Evolutionary conservation across 2,888 invertebrate genomes (phyloP), one percentile per base, ranked within the genome.

Genomic region (Pachliopta kotzebuea): DNA sequence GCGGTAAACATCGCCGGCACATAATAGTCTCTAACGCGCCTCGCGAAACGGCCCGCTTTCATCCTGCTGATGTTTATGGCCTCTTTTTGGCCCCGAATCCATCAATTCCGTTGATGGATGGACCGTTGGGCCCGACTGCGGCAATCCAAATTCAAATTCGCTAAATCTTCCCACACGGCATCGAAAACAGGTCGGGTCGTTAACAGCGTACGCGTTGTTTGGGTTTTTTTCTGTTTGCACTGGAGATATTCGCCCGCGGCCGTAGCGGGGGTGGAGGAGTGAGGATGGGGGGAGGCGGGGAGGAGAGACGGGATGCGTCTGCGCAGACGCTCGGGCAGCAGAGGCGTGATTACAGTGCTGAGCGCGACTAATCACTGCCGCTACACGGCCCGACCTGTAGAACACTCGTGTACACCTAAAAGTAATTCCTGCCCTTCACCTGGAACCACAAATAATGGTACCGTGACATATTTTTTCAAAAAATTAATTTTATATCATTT

Each of bases 71-170:
- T 76, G 76, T 85, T 81, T 85, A 84, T 81, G 80, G 78, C 79
- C 70, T 87, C 85, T 83, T 90, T 90, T 90, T 90, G 86, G 89
- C 74, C 85, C 88, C 82, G 73, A 89, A 89, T 90, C 87, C 90
- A 91, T 91, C 90, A 91, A 90, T 91, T 90, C 88, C 80, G 74
- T 78, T 90, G 90, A 91, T 90, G 90, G 90, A 90, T 90, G 90
- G 83, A 82, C 82, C 86, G 77, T 80, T 81, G 83, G 80, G 78
- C 76, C 76, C 72, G 78, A 65, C 72, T 78, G 80, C 77, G 80
- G 84, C 86, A 84, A 89, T 90, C 89, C 87, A 88, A 88, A 89
- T 89, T 90, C 88, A 90, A 91, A 91, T 91, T 90, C 88, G 90
- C 90, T 88, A 90, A 90, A 89, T 88, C 90, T 90, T 90, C 90